These are phyloP conservation scores for Drosophila punjabiensis DNA, from an alignment of 1,140 invertebrate genomes.

Conservation along the genomic window DNA sequence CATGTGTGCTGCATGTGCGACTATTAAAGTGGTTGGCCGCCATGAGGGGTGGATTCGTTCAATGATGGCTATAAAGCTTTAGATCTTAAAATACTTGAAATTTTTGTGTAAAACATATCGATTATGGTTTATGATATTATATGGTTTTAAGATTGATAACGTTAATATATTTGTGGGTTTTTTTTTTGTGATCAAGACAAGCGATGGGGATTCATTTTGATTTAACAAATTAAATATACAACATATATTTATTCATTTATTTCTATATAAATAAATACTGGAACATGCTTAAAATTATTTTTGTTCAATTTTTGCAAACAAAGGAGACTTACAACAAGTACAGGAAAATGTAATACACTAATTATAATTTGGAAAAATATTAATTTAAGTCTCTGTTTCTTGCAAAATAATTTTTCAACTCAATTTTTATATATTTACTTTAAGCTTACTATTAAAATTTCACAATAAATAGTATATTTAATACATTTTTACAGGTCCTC, in stretches of 20 bases:
- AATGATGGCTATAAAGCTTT: not conserved
- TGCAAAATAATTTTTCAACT: not conserved
- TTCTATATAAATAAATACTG: too few species aligned
- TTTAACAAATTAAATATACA: not conserved
- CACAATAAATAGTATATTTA: not conserved
- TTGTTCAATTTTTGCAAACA: too few species aligned
- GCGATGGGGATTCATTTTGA: not conserved
- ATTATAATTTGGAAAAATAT: too few species aligned
- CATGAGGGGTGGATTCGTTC: slow-evolving; percentile 27
- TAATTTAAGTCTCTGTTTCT: not conserved
- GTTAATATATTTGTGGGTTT: not conserved
- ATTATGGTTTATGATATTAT: not conserved
- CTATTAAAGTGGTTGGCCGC: not conserved
- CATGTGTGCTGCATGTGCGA: slow-evolving; percentile 44
- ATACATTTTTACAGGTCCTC: slow-evolving; percentile 9
- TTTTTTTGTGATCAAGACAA: too few species aligned
- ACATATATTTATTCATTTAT: not conserved
- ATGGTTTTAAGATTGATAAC: not conserved
- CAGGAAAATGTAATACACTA: too few species aligned
- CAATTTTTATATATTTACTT: not conserved
- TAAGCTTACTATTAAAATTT: too few species aligned
- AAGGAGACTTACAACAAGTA: too few species aligned
- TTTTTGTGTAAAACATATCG: not conserved
- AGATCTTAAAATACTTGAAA: not conserved
- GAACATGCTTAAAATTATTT: too few species aligned